Evolutionary conservation across 53 echinoderm and acorn worm species (phyloP).

Genomic region (Crossaster papposus): DNA sequence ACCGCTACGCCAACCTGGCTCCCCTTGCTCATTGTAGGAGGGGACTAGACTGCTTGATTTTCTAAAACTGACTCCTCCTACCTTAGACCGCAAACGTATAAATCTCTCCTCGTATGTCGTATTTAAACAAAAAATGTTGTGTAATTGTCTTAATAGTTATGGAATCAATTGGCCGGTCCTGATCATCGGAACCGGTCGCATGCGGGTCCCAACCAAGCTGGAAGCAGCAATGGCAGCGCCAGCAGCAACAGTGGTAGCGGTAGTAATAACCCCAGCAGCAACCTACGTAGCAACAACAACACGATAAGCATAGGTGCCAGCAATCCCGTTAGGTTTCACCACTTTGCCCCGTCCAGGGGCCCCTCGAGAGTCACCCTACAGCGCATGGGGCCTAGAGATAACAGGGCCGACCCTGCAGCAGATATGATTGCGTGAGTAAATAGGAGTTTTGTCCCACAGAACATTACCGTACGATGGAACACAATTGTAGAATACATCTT

Average conservation of each 20-base stretch:
- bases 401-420: slow-evolving; percentile 59
- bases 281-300: slow-evolving; percentile 19
- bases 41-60: too few relatives aligned
- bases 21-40: too few relatives aligned
- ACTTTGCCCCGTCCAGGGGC: slow-evolving; percentile 15
- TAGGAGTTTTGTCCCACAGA: background rate
- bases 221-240: slow-evolving; percentile 22
- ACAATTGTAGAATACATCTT: background rate
- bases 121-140: too few relatives aligned
- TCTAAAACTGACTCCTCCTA: too few relatives aligned
- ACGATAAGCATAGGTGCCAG: background rate
- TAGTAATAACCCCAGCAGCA: slow-evolving; percentile 13
- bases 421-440: slow-evolving; percentile 79
- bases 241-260: slow-evolving; percentile 4
- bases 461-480: background rate
- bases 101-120: too few relatives aligned
- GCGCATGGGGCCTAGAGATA: slow-evolving; percentile 49
- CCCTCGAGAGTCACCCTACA: slow-evolving; percentile 34
- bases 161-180: slow-evolving; percentile 18
- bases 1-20: too few relatives aligned
- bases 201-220: background rate
- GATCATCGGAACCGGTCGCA: slow-evolving; percentile 5
- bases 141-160: too few relatives aligned
- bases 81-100: too few relatives aligned
- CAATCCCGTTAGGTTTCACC: slow-evolving; percentile 24